Evolutionary conservation across 2,888 invertebrate genomes (phyloP).

Genomic region (Temnothorax ravouxi): DNA sequence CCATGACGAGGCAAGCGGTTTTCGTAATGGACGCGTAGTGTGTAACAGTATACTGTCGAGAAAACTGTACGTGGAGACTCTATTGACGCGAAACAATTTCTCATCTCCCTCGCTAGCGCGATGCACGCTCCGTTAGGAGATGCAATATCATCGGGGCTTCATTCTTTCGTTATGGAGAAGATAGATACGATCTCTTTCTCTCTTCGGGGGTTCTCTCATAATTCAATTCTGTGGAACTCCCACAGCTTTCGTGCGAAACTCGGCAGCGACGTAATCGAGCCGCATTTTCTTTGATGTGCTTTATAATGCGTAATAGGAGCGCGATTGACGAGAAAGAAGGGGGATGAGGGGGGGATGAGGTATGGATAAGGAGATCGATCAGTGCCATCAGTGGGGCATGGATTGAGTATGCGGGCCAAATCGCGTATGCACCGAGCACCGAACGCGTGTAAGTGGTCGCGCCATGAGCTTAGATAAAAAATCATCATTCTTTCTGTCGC

Average conservation of each 20-base stretch:
- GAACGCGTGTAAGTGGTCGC: background rate
- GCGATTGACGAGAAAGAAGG: slow-evolving; percentile 3
- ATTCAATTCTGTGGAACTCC: slow-evolving; percentile 71
- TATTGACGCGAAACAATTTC: slow-evolving; percentile 53
- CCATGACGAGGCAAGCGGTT: slow-evolving; percentile 2
- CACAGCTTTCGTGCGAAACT: slow-evolving; percentile 72
- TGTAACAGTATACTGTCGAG: slow-evolving; percentile 43
- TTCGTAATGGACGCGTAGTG: slow-evolving; percentile 28
- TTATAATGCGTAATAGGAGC: slow-evolving; percentile 51
- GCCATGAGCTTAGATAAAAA: slow-evolving; percentile 6
- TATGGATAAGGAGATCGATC: slow-evolving; percentile 48
- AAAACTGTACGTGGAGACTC: slow-evolving; percentile 41
- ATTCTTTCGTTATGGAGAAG: slow-evolving; percentile 68
- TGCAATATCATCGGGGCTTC: slow-evolving; percentile 63
- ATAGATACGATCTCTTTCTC: slow-evolving; percentile 66
- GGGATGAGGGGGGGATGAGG: background rate
- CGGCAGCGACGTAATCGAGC: slow-evolving; percentile 60
- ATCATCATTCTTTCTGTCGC: background rate
- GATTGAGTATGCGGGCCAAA: slow-evolving; percentile 13
- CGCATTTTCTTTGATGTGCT: slow-evolving; percentile 60
- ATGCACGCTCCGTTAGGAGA: slow-evolving; percentile 66
- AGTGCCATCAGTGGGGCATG: slow-evolving; percentile 19
- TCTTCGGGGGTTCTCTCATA: slow-evolving; percentile 67
- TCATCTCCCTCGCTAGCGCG: slow-evolving; percentile 36
- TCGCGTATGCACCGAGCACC: slow-evolving; percentile 11